Evolutionary conservation across 2,113 vertebrate species (phyloP), one percentile per base, ranked within the genome.

Genomic region (Rhynchopsitta pachyrhyncha): DNA sequence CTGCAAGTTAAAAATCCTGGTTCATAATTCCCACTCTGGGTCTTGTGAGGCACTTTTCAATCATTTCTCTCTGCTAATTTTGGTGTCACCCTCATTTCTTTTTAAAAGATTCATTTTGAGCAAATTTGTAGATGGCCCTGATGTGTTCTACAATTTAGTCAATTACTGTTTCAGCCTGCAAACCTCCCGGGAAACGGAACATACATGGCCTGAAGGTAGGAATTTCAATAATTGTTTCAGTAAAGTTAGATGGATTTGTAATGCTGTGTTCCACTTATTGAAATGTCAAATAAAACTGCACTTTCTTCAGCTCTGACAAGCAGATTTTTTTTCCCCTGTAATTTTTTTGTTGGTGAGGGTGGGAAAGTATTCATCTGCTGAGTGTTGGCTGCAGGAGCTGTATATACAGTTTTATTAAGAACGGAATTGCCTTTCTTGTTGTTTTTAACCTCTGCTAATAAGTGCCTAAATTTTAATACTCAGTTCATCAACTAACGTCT

Each of bases 81-180:
- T 98, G 98, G 98, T 98, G 97, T 98, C 98, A 98, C 98, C 98
- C 98, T 99, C 98, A 98, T 99, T 99, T 98, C 97, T 99, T 99
- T 99, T 98, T 97, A 98, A 98, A 98, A 98, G 98, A 98, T 99
- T 99, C 98, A 98, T 99, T 99, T 99, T 98, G 98, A 98, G 98
- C 98, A 99, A 98, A 99, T 99, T 99, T 99, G 98, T 99, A 99
- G 99, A 99, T 99, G 99, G 99, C 98, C 98, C 98, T 99, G 98
- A 99, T 99, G 98, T 99, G 99, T 98, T 98, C 98, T 98, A 99
- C 98, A 99, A 99, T 99, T 98, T 98, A 99, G 98, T 99, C 99
- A 99, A 99, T 99, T 99, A 99, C 99, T 99, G 99, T 99, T 99
- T 99, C 99, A 99, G 99, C 99, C 98, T 99, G 99, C 98, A 99